These are phyloP conservation scores for Rhea pennata DNA, from an alignment of 2,113 vertebrate species.

Conservation along the genomic window DNA sequence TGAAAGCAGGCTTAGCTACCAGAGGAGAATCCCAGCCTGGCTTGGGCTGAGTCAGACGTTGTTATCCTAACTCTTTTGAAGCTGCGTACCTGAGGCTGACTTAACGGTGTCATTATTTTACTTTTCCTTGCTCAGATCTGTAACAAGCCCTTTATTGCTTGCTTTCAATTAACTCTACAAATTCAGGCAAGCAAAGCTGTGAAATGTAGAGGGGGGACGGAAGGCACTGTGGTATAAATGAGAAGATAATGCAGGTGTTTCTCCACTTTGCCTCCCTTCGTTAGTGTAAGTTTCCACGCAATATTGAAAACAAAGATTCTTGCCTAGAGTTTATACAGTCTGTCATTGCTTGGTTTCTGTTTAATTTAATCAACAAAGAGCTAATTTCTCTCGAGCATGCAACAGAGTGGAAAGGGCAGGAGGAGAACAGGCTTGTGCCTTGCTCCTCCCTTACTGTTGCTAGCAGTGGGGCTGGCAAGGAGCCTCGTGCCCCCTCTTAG, in stretches of 20 bases:
- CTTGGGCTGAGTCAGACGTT: neutral
- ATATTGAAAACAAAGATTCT: neutral
- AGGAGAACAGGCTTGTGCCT: neutral
- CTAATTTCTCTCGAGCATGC: neutral
- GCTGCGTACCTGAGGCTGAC: neutral
- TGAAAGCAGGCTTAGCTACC: neutral
- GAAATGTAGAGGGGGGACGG: neutral
- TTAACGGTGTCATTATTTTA: constrained; percentile 27
- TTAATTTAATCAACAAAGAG: constrained; percentile 32
- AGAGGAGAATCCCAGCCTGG: neutral
- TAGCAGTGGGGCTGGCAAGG: fast-evolving
- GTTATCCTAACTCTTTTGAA: constrained; percentile 45
- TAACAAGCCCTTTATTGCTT: neutral
- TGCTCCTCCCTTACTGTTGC: neutral
- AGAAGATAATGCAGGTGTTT: fast-evolving
- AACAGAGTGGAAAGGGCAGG: fast-evolving
- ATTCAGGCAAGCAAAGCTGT: neutral
- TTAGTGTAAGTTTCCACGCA: neutral
- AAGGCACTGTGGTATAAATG: neutral
- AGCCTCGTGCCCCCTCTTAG: no score
- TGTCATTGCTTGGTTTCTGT: neutral
- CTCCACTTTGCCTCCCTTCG: neutral
- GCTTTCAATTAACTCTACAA: neutral
- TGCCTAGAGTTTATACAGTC: constrained; percentile 4
- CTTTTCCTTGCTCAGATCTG: constrained; percentile 4